Evolutionary conservation across 2,888 invertebrate species (phyloP), one percentile per base, ranked within the genome.

Genomic region (Eristalis pertinax): DNA sequence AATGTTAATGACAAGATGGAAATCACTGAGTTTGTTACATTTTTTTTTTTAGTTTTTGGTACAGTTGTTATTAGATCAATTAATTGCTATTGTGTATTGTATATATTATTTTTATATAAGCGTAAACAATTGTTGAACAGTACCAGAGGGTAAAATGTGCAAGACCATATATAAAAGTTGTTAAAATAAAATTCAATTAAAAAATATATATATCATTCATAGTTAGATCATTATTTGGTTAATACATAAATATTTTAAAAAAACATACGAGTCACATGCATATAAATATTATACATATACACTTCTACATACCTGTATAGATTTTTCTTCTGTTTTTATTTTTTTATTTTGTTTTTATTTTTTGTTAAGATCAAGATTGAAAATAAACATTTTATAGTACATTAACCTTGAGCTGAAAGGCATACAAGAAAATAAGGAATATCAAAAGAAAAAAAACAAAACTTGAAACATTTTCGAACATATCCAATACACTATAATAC

Each of bases 401-500:
- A 19, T 19, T 50, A 19, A 50, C 50, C 50, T 50, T 50, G 50
- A 38, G 35, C 10, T 38, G 35, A 50, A 19, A 50, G 35, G 64
- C 32, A 32, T 35, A 35, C 35, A 64, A 24, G 29, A 4, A 32
- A 64, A 19, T n/a, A 63, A 10, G 50, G 50, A 50, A 50, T 50
- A 50, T 50, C 19, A 50, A 35, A 64, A 64, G 19, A 32, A 64
- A 64, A 43, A 19, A 19, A n/a, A 50, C n/a, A n/a, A n/a, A n/a
- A n/a, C n/a, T n/a, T n/a, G n/a, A 50, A 50, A n/a, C n/a, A 50
- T 22, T 82, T 82, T 63, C 58, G 41, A 83, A 78, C 78, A 84
- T 84, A 84, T 84, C 83, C 78, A 74, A 68, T 32, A 74, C 63
- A 65, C 63, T 41, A 78, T 43, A n/a, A 83, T 63, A 76, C 38